Evolutionary conservation across 2,888 invertebrate genomes (phyloP).

Genomic region (Lepidochrysops patricia): DNA sequence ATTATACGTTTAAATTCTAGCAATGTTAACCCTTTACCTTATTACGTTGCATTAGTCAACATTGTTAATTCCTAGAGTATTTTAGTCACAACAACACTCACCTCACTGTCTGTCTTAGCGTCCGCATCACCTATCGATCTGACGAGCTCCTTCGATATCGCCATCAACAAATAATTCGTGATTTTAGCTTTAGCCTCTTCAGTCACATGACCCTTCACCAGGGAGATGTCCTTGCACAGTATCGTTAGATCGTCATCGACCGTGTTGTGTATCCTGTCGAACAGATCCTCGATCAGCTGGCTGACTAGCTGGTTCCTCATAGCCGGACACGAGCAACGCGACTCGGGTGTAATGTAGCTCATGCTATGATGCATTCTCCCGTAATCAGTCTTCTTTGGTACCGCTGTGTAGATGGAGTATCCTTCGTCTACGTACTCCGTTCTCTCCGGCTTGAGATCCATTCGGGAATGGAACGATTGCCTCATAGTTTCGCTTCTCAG

Average conservation of each 20-base stretch:
- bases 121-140: constrained; percentile 69
- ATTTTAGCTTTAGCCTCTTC: constrained; percentile 67
- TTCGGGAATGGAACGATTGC: constrained; percentile 57
- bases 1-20: background rate
- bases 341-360: constrained; percentile 59
- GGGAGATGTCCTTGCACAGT: constrained; percentile 53
- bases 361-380: constrained; percentile 67
- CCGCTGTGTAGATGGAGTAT: constrained; percentile 62
- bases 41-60: constrained; percentile 27
- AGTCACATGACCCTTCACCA: constrained; percentile 44
- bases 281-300: constrained; percentile 63
- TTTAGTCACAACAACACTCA: constrained; percentile 59
- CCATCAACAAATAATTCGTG: constrained; percentile 68
- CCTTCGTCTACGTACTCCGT: constrained; percentile 67
- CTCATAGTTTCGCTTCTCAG: constrained; percentile 61
- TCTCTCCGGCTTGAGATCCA: constrained; percentile 61
- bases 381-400: constrained; percentile 65
- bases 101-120: constrained; percentile 70
- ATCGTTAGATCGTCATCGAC: constrained; percentile 57
- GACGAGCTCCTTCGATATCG: constrained; percentile 68
- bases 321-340: constrained; percentile 61
- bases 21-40: background rate
- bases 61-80: constrained; percentile 27
- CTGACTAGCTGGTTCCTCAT: constrained; percentile 65
- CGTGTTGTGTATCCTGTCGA: constrained; percentile 59